Percentiles rank a stretch among this genome's conserved stretches.
Evolutionary conservation across 2,797 vertebrate species (phyloP).

Genomic region (Darevskia mixta): DNA sequence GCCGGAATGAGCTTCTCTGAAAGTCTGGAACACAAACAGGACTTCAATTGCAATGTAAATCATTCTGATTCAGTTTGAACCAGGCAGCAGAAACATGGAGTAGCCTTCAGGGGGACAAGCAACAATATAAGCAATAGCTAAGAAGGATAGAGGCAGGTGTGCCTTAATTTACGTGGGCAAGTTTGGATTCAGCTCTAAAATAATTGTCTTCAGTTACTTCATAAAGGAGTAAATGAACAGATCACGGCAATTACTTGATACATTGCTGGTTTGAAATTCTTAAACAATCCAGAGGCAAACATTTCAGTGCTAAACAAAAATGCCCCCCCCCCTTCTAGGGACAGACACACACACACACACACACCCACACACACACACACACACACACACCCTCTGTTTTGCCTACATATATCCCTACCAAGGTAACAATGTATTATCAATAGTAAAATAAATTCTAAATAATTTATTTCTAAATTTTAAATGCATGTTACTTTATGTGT

Average conservation of each 20-base stretch:
- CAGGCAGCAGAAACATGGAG: not conserved
- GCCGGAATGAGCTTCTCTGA: not conserved
- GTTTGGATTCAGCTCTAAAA: not conserved
- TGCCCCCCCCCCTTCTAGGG: too few species aligned
- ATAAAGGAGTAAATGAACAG: not conserved
- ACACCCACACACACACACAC: too few species aligned
- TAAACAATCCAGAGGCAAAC: too few species aligned
- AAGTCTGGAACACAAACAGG: not conserved
- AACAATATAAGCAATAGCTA: not conserved
- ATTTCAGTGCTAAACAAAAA: too few species aligned
- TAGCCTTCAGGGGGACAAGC: not conserved
- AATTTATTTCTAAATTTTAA: not conserved
- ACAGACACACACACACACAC: too few species aligned
- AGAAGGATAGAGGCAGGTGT: not conserved
- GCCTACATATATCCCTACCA: too few species aligned
- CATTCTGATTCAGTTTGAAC: not conserved
- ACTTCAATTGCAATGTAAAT: not conserved
- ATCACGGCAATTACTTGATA: not conserved
- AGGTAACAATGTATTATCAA: too few species aligned
- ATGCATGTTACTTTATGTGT: not conserved
- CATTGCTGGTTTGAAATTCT: too few species aligned
- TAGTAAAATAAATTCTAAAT: too few species aligned
- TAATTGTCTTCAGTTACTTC: not conserved
- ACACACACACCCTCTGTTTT: too few species aligned
- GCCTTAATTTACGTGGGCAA: not conserved